Conservation (phyloP, 2,113 vertebrate genomes). For the Thunnus thynnus region DNA sequence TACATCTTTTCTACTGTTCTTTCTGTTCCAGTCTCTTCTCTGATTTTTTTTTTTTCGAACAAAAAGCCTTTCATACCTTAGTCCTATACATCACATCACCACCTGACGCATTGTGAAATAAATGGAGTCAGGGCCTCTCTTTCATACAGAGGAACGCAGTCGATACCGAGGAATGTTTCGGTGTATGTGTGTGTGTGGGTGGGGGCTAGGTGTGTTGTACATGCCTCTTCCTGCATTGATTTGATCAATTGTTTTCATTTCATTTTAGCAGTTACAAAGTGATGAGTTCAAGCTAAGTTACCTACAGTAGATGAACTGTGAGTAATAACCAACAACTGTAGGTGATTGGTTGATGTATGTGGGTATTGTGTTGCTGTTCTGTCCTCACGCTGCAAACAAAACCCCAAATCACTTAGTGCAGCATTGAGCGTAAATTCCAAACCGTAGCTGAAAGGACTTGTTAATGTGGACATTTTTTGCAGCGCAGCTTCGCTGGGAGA, state of each 20-base stretch:
- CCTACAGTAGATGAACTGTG: not conserved
- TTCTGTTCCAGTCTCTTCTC: not conserved
- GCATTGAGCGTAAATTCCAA: slow-evolving; percentile 2
- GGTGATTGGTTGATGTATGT: slow-evolving; percentile 15
- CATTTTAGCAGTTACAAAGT: slow-evolving; percentile 46
- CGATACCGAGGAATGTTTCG: slow-evolving; percentile 51
- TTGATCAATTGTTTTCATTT: slow-evolving; percentile 46
- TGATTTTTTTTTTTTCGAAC: slow-evolving; percentile 14
- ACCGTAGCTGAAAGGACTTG: not conserved
- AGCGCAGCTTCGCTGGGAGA: not conserved
- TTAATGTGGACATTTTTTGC: not conserved
- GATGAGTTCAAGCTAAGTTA: slow-evolving; percentile 39
- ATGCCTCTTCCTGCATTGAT: slow-evolving; percentile 37
- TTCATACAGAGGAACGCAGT: slow-evolving; percentile 61
- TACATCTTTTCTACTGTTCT: slow-evolving; percentile 13
- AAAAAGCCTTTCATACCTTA: slow-evolving; percentile 43
- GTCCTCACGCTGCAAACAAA: not conserved
- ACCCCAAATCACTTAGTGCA: not conserved
- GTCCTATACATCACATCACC: slow-evolving; percentile 49
- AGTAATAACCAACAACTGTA: slow-evolving; percentile 11
- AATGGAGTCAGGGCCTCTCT: slow-evolving; percentile 55
- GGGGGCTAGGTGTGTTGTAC: slow-evolving; percentile 13
- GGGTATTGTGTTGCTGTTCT: not conserved
- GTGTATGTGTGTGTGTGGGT: slow-evolving; percentile 23
- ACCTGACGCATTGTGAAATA: slow-evolving; percentile 62